phyloP scores from a whole-genome alignment of 2,113 vertebrate genomes.

The Bubo bubo region DNA sequence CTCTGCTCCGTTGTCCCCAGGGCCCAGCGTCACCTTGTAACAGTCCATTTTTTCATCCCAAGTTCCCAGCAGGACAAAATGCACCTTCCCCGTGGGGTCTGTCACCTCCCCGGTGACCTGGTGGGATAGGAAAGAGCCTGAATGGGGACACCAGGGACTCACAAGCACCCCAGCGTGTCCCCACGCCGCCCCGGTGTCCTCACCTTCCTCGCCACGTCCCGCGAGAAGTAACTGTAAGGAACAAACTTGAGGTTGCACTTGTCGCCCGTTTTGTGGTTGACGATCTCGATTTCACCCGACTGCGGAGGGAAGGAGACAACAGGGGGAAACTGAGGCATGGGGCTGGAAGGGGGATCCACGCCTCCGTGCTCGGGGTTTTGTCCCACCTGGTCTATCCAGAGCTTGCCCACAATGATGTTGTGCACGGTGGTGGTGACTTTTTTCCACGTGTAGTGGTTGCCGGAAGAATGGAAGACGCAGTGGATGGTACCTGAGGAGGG shows the following conservation, averaged over 20 bases:
- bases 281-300: conserved; percentile 95
- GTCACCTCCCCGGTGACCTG: conserved; percentile 95
- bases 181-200: fast-evolving
- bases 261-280: conserved; percentile 93
- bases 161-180: fast-evolving
- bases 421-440: conserved; percentile 97
- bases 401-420: conserved; percentile 97
- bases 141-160: fast-evolving
- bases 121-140: neutral
- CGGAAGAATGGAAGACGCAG: conserved; percentile 90
- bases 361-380: too few relatives aligned
- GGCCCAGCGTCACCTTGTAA: conserved; percentile 80
- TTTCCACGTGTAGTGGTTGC: conserved; percentile 96
- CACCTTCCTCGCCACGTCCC: conserved; percentile 95
- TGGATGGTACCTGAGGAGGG: conserved; percentile 88
- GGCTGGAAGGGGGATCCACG: neutral
- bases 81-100: conserved; percentile 87
- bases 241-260: conserved; percentile 96
- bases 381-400: conserved; percentile 97
- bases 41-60: conserved; percentile 99
- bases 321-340: neutral
- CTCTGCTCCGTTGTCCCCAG: conserved; percentile 86
- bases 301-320: conserved; percentile 8
- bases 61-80: conserved; percentile 90
- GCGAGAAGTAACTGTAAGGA: conserved; percentile 97